Percentiles rank a stretch among this genome's conserved stretches.
Evolutionary conservation across 2,113 vertebrate genomes (phyloP).

Genomic region (Mandrillus leucophaeus): DNA sequence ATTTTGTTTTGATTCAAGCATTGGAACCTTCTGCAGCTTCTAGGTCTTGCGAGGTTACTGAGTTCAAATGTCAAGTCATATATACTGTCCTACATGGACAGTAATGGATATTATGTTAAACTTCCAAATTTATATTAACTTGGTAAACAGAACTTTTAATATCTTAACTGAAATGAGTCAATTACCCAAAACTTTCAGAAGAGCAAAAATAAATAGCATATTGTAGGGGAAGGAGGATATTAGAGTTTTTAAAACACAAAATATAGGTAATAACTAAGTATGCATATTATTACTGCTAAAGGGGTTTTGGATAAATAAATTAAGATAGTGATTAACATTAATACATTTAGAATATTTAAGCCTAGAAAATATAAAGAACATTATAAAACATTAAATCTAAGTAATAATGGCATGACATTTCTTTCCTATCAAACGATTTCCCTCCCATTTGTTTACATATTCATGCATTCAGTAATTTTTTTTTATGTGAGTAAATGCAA

Average conservation of each 20-base stretch:
- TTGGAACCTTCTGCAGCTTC: background rate
- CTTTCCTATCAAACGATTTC: background rate
- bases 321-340: background rate
- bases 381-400: background rate
- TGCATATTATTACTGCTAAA: background rate
- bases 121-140: background rate
- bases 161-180: background rate
- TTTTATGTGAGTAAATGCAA: background rate
- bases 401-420: background rate
- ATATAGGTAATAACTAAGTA: background rate
- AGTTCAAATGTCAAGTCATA: background rate
- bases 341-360: background rate
- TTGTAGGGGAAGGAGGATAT: background rate
- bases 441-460: background rate
- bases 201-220: background rate
- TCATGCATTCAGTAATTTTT: background rate
- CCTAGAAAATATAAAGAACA: background rate
- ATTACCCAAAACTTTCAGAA: background rate
- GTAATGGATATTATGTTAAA: background rate
- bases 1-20: background rate
- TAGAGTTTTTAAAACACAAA: background rate
- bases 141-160: background rate
- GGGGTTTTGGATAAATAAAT: background rate
- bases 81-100: background rate
- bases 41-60: background rate